Conservation (phyloP, 2,797 vertebrate genomes). For the Sorex maritimensis region DNA sequence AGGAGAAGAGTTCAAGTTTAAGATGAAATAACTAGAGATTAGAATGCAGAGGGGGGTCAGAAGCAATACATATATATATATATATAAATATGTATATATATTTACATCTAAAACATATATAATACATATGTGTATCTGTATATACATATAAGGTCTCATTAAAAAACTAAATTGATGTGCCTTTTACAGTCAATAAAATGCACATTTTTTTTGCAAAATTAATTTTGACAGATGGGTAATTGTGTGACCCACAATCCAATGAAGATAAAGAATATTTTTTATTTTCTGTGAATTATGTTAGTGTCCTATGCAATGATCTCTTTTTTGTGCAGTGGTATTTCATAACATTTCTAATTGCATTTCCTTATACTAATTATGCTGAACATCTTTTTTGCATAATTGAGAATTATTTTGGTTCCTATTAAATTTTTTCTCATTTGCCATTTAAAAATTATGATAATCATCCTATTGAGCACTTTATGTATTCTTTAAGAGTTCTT, state of each 20-base stretch:
- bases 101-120: no score
- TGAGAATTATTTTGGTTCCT: slow-evolving; percentile 31
- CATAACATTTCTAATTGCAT: slow-evolving; percentile 38
- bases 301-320: background rate
- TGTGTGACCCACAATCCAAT: background rate
- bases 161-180: background rate
- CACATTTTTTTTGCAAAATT: background rate
- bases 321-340: background rate
- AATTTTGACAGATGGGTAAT: slow-evolving; percentile 22
- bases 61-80: no score
- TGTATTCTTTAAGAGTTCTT: background rate
- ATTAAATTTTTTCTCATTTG: slow-evolving; percentile 55
- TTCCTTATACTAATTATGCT: background rate
- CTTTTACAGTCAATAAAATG: slow-evolving; percentile 37
- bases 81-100: no score
- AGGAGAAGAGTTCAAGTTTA: background rate
- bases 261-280: background rate
- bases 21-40: slow-evolving; percentile 29
- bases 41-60: background rate
- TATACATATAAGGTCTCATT: background rate
- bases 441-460: background rate
- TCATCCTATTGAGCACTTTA: background rate
- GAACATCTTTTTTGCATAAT: background rate
- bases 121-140: no score
- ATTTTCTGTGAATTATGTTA: background rate